Base-by-base conservation (phyloP, 2,888 invertebrate genomes). In the Hydrotaea diabolus region DNA sequence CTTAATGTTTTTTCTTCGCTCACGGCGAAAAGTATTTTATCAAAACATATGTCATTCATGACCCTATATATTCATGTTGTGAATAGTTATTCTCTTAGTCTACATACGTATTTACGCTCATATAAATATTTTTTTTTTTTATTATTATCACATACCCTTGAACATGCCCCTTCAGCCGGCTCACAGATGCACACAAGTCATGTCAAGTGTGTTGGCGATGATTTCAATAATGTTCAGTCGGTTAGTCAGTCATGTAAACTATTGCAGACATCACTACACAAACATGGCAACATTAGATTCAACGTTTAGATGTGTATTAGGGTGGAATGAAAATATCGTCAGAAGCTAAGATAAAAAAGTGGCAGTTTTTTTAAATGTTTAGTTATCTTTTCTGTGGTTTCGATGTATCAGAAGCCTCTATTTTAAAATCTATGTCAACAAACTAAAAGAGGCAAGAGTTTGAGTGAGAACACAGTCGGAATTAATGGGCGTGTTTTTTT, bases 221-320 rank as follows among this genome's bases (percentile, higher is more conserved):
- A 66, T 43, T 66, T 66, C 66, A 39, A 66, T 66, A 66, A 66
- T 66, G 43, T 66, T 66, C 11, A 39, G 39, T 66, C 1, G 21
- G 66, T 36, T 64, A 36, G 5, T 7, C 17, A n/a, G 17, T 31
- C 64, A 64, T 64, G 36, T 64, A 17, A 64, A 36, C 8, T 11
- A 59, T 26, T 62, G 36, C 31, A 26, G 36, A 62, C 62, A 62
- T 62, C 36, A 31, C 31, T 62, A 7, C 17, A 62, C 62, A 62
- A 62, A 62, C 26, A 13, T 26, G 26, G 1, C 26, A 1, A 13
- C 55, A 23, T 39, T 1, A 11, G 8, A 11, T 1, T 39, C 8
- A 11, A 13, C 9, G 13, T 39, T 11, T 9, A 11, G 1, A 39
- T 8, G 39, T 39, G 13, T 39, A 13, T 39, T 39, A 9, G 39